These are phyloP conservation scores for Drosophila gunungcola DNA, from an alignment of 1,140 invertebrate species.

Conservation along the genomic window DNA sequence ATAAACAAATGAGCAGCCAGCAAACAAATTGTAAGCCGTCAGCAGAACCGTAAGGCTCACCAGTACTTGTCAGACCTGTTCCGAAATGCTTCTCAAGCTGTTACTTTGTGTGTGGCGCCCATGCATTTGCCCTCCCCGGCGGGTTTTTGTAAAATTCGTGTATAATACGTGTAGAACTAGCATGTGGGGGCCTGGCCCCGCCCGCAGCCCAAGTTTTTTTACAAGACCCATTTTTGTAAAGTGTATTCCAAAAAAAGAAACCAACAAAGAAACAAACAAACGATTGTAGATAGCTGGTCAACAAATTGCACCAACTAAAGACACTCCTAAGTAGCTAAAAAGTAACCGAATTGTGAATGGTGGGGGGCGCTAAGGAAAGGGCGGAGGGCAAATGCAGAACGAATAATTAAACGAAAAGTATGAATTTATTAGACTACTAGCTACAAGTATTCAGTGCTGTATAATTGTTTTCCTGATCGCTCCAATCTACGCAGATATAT, in stretches of 20 bases:
- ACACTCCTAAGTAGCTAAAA: constrained; percentile 34
- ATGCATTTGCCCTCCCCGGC: constrained; percentile 27
- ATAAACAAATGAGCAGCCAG: constrained; percentile 33
- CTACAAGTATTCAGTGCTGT: constrained; percentile 55
- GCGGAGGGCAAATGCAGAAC: constrained; percentile 50
- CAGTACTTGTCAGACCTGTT: constrained; percentile 56
- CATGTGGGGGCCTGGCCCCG: not conserved
- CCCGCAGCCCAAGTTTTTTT: constrained; percentile 11
- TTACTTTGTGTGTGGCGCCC: constrained; percentile 31
- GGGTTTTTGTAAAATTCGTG: constrained; percentile 26
- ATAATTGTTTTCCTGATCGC: constrained; percentile 60
- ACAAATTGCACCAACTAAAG: constrained; percentile 41
- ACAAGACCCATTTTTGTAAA: constrained; percentile 32
- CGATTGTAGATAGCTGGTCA: constrained; percentile 38
- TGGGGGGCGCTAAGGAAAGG: not conserved
- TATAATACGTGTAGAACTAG: constrained; percentile 31
- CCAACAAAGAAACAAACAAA: constrained; percentile 10
- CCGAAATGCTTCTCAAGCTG: constrained; percentile 61
- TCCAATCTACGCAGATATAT: constrained; percentile 46
- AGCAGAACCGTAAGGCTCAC: constrained; percentile 19
- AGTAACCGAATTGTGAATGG: constrained; percentile 15
- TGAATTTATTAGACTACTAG: constrained; percentile 77
- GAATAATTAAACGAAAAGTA: constrained; percentile 71
- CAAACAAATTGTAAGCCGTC: constrained; percentile 7
- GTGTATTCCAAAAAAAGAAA: constrained; percentile 10